Evolutionary conservation across 1,140 invertebrate species (phyloP).

Genomic region (Orchesella cincta): DNA sequence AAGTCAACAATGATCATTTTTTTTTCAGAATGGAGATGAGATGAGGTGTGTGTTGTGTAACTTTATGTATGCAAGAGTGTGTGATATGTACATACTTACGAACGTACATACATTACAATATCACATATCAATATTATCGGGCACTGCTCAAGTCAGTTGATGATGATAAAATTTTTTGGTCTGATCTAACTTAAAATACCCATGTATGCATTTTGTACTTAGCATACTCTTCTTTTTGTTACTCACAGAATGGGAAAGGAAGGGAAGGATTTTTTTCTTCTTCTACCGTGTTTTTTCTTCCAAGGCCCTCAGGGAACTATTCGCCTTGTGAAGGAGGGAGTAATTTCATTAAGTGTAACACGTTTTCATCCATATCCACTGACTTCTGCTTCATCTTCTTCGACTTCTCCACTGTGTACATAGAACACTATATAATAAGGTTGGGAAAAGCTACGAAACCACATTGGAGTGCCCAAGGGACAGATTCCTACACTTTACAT

Average conservation of each 20-base stretch:
- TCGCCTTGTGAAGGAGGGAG: constrained; percentile 46
- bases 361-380: constrained; percentile 32
- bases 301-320: constrained; percentile 41
- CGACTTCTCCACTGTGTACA: neutral
- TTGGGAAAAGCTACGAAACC: constrained; percentile 34
- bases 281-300: neutral
- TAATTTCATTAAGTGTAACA: constrained; percentile 52
- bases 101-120: too few relatives aligned
- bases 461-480: constrained; percentile 42
- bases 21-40: too few relatives aligned
- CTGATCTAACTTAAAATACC: too few relatives aligned
- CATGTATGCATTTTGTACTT: too few relatives aligned
- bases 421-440: neutral
- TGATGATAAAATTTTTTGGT: too few relatives aligned
- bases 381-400: neutral
- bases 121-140: too few relatives aligned
- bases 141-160: too few relatives aligned
- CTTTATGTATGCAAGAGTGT: too few relatives aligned
- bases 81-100: too few relatives aligned
- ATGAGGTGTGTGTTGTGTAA: too few relatives aligned
- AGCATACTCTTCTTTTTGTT: too few relatives aligned
- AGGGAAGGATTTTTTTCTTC: neutral
- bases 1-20: neutral
- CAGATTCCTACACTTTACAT: constrained; percentile 40
- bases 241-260: too few relatives aligned